Conservation (phyloP, 2,888 invertebrate species). For the Agrypnus murinus region DNA sequence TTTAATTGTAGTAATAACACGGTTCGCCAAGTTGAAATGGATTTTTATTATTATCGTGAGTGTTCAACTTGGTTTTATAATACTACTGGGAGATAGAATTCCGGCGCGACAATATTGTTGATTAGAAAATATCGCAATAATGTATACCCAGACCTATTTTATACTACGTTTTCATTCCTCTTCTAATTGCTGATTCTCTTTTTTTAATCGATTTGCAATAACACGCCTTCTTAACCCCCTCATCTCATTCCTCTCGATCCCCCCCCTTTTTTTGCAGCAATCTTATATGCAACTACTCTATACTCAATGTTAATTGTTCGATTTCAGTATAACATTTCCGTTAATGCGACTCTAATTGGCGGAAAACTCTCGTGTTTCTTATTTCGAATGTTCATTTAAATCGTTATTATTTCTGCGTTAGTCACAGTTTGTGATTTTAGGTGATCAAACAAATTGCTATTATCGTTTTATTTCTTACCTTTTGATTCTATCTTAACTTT, state of each 20-base stretch:
- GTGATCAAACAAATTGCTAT: too few relatives aligned
- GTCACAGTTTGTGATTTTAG: too few relatives aligned
- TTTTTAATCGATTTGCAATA: neutral
- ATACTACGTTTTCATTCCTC: constrained; percentile 3
- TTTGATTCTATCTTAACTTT: too few relatives aligned
- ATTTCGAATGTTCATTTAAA: too few relatives aligned
- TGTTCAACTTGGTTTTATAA: constrained; percentile 1
- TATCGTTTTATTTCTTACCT: too few relatives aligned
- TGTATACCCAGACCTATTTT: constrained; percentile 10
- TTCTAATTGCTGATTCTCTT: constrained; percentile 1
- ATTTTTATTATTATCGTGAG: too few relatives aligned
- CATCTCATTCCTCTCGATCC: too few relatives aligned
- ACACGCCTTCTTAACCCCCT: neutral
- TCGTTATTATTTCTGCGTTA: too few relatives aligned
- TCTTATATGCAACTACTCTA: constrained; percentile 7
- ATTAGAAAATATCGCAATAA: constrained; percentile 12
- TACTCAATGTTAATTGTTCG: constrained; percentile 22
- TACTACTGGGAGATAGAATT: too few relatives aligned
- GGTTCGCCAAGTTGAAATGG: constrained; percentile 20
- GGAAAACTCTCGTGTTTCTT: neutral
- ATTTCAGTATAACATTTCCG: constrained; percentile 9
- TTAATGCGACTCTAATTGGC: constrained; percentile 1
- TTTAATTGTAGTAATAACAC: constrained; percentile 42
- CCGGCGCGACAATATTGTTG: constrained; percentile 16
- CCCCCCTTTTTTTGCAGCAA: too few relatives aligned